Base-by-base conservation (phyloP, 2,888 invertebrate species). In the Maniola hyperantus region DNA sequence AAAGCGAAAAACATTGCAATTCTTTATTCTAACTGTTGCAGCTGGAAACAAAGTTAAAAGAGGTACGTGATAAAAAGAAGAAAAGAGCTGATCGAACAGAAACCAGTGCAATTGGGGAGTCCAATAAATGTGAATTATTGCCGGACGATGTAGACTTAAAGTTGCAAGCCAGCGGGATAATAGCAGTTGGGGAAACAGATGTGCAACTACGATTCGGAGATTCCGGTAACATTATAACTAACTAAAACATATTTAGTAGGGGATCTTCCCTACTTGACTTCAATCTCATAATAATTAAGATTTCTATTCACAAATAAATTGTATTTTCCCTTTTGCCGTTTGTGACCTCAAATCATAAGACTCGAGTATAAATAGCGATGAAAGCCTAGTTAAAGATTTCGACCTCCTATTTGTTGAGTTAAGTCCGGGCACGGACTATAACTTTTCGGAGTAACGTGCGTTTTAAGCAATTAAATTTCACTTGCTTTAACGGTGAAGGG, bases 1-100 rank as follows among this genome's bases (percentile, higher is more conserved):
- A 26, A 26, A 26, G 4, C 4, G 2, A 26, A 26, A 26, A 26
- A n/a, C n/a, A n/a, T n/a, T n/a, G n/a, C n/a, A n/a, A 26, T 26
- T 26, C 26, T 26, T 26, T 26, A 26, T 18, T n/a, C n/a, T 53
- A 34, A 54, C 2, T 50, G 11, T 60, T 76, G 33, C 78, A 89
- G 89, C 74, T 89, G 67, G 88, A 89, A 79, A 66, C 80, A 18
- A 89, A 89, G 77, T 72, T 89, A n/a, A 89, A 85, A 79, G 88
- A 88, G 78, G 82, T 88, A 0, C 79, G 80, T 67, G 83, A 85
- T 11, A 87, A 85, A 72, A 88, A 83, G 72, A 88, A 82, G 71
- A 86, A 83, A 70, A 84, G 81, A 61, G 5, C 53, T 0, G 77
- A 74, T 13, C 65, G 63, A 15, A 10, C 44, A 7, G 74, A 74